Base-by-base conservation (phyloP, 2,113 vertebrate species). In the Pterocles burchelli region DNA sequence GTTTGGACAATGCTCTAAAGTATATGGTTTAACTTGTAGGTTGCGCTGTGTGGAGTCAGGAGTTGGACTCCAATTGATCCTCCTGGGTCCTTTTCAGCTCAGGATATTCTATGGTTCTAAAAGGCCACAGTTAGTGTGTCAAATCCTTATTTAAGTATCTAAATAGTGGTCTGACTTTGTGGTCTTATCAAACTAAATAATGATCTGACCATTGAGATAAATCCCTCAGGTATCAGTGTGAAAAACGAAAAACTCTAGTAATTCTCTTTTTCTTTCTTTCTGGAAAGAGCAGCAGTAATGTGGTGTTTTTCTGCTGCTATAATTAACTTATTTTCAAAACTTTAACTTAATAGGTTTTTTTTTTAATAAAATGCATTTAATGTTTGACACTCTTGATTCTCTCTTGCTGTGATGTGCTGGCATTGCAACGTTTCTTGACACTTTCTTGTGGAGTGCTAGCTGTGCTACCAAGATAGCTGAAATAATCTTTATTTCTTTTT, bases 401-500 rank as follows among this genome's bases (percentile, higher is more conserved):
- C 31, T 78, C 71, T 68, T 62, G 34, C 58, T 86, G 58, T 80
- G 81, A 74, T 90, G 59, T 79, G 72, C 88, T 96, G 70, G 66
- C 73, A 41, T 61, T 85, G 46, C 46, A 82, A 82, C 74, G 94
- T 95, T 24, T 92, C 45, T 78, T 94, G 93, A 89, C 13, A 5
- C 77, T 91, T 80, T 29, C 33, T 73, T 85, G 84, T 75, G 68
- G 61, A 67, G 28, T 87, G 52, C 71, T 52, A 85, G 77, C 74
- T 91, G 91, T 92, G 89, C 54, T 73, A 62, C 71, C 46, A 73
- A 80, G 81, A 70, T 82, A 89, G 41, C 81, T 62, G 70, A 88
- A 89, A 74, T 88, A 55, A 80, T 88, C 62, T 46, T 66, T 89
- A 43, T 85, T 91, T 78, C 58, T 82, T 85, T 72, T 92, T 74